A percentile compares a stretch with the other conserved stretches of the same genome.
Evolutionary conservation across 2,113 vertebrate genomes (phyloP).

Genomic region (Illadopsis cleaveri): DNA sequence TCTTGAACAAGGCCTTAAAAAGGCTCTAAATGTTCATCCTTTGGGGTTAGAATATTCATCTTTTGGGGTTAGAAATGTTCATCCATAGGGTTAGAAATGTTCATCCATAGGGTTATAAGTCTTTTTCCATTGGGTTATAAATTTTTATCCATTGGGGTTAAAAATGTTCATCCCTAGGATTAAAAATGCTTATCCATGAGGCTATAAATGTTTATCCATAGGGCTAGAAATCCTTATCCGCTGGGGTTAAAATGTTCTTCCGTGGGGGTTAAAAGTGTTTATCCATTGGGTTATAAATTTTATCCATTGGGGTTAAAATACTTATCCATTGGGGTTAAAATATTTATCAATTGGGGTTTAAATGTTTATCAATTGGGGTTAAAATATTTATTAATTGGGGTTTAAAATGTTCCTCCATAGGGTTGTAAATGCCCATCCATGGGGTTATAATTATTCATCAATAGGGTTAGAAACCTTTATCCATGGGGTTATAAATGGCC

Average conservation of each 20-base stretch:
- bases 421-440: background rate
- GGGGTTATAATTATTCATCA: background rate
- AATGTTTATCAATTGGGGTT: background rate
- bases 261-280: background rate
- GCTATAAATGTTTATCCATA: background rate
- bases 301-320: background rate
- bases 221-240: background rate
- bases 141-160: background rate
- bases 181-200: background rate
- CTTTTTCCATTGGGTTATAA: background rate
- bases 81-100: background rate
- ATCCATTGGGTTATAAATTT: background rate
- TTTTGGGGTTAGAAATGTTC: background rate
- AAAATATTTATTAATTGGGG: background rate
- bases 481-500: background rate
- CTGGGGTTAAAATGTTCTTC: background rate
- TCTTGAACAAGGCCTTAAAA: background rate
- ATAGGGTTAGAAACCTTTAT: background rate
- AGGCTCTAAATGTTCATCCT: background rate
- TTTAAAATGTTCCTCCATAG: background rate
- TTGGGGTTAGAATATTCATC: background rate
- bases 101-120: background rate
- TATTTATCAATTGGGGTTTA: background rate
- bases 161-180: background rate
- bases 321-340: background rate